Evolutionary conservation across 2,797 vertebrate genomes (phyloP), one percentile per base, ranked within the genome.

Genomic region (Corythornis leucogaster): DNA sequence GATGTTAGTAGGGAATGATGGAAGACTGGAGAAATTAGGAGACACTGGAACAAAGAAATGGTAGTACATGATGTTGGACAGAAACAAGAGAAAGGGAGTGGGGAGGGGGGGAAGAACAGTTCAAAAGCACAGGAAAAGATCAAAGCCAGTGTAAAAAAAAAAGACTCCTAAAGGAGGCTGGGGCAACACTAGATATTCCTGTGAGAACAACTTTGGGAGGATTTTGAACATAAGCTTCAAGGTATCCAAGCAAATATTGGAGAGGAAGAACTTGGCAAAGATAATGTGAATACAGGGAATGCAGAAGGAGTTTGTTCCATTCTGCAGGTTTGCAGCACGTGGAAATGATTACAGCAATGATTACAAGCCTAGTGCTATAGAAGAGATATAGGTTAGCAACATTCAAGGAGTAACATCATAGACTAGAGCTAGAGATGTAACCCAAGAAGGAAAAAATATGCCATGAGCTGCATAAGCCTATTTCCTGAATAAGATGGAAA

Each of bases 321-420:
- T 69, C 61, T 68, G 68, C 57, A 77, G 57, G 62, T 64, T 2
- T 73, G 58, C 69, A 87, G 77, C 80, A 90, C 83, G 67, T 91
- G 87, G 82, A 89, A 95, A 30, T 15, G 35, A 87, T 92, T 94
- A 87, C 15, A 80, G 89, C 50, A 33, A 68, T 46, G 61, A 75
- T 62, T 90, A 43, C 54, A 87, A 75, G 21, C 54, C 33, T 24
- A 80, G 54, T 54, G 67, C n/a, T 84, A 8, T 42, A 25, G 28
- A 42, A 77, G 53, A 86, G 35, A 90, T 25, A 66, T 6, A 43
- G 58, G 67, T 48, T 85, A 75, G 67, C n/a, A 79, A 62, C 11
- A 70, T 64, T 54, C 68, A 91, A 17, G 53, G 21, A 79, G 77
- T 55, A 90, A 66, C 15, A 53, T 2, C 64, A 40, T 13, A 46